phyloP scores from a whole-genome alignment of 2,888 invertebrate species.

The Hyposoter dolosus region DNA sequence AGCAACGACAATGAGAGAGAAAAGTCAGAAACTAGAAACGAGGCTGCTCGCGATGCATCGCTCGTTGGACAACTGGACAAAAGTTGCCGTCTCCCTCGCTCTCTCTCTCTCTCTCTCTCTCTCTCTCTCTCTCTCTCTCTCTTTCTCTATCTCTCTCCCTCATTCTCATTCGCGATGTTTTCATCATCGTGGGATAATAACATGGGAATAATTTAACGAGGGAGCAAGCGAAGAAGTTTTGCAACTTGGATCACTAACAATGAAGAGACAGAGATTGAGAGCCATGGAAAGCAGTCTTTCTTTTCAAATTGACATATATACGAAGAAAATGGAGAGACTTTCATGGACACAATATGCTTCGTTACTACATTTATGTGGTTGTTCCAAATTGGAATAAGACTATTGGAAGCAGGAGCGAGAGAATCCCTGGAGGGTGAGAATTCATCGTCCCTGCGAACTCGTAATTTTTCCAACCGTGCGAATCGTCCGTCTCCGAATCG shows the following conservation, averaged over 20 bases:
- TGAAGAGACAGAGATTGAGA: background rate
- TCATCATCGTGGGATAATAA: conserved; percentile 47
- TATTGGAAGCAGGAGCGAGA: conserved; percentile 42
- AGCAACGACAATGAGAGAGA: conserved; percentile 4
- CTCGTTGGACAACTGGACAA: conserved; percentile 27
- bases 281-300: conserved; percentile 16
- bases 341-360: conserved; percentile 3
- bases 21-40: conserved; percentile 10
- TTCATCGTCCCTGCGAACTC: conserved; percentile 73
- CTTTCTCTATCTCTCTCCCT: background rate
- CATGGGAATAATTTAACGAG: conserved; percentile 54
- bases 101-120: background rate
- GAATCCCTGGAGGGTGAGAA: conserved; percentile 37
- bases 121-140: background rate
- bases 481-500: conserved; percentile 74
- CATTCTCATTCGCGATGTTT: conserved; percentile 4
- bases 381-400: conserved; percentile 62
- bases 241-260: conserved; percentile 26
- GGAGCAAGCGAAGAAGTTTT: conserved; percentile 3
- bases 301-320: background rate
- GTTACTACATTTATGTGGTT: conserved; percentile 20
- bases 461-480: conserved; percentile 80
- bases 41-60: conserved; percentile 32
- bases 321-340: background rate
- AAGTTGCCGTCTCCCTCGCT: conserved; percentile 1